Conservation (phyloP, 2,888 invertebrate species). For the Nebria salina region DNA sequence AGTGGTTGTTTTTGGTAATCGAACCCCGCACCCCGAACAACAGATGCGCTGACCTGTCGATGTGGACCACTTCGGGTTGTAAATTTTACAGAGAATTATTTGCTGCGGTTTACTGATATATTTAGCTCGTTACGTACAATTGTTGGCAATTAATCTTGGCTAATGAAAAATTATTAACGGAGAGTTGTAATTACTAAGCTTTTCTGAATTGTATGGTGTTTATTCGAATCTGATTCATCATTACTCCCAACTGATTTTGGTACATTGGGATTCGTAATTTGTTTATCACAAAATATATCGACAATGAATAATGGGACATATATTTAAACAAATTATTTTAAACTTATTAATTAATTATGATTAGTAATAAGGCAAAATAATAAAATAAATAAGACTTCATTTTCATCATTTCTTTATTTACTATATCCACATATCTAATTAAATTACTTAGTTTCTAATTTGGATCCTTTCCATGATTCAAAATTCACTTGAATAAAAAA, state of each 20-base stretch:
- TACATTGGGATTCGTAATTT: background rate
- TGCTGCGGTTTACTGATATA: constrained; percentile 42
- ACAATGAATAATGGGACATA: background rate
- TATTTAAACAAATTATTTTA: no score
- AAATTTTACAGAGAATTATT: constrained; percentile 39
- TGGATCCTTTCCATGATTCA: constrained; percentile 8
- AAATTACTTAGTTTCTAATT: no score
- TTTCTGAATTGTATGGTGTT: constrained; percentile 30
- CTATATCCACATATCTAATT: no score
- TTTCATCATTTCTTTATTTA: no score
- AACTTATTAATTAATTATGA: no score
- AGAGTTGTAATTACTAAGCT: constrained; percentile 42
- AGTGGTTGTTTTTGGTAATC: constrained; percentile 30
- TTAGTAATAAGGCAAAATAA: no score
- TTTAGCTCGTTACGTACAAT: constrained; percentile 34
- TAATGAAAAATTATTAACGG: constrained; percentile 47
- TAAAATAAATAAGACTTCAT: no score
- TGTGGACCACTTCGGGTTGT: constrained; percentile 29
- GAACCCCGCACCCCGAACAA: background rate
- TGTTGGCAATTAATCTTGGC: constrained; percentile 42
- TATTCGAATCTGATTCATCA: constrained; percentile 33
- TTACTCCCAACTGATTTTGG: constrained; percentile 17
- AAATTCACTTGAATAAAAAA: constrained; percentile 41
- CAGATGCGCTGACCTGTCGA: constrained; percentile 28
- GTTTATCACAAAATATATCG: background rate